Percentiles rank a stretch among this genome's conserved stretches.
These are phyloP conservation scores for Clostera curtula DNA, from an alignment of 2,888 invertebrate species.

Conservation along the genomic window DNA sequence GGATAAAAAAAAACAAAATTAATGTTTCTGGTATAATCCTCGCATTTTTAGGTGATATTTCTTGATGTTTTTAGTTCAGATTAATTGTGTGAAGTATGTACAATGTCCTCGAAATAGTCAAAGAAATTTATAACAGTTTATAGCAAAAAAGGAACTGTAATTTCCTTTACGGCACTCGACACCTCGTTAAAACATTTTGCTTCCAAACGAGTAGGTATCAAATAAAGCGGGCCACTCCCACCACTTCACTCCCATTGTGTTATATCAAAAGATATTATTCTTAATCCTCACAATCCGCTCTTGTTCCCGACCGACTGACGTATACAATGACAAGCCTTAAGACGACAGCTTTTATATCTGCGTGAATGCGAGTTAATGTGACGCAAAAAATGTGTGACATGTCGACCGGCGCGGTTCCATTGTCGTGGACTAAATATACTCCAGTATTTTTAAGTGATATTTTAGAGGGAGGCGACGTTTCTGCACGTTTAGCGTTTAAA, in stretches of 20 bases:
- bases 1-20: too few species aligned
- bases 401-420: slow-evolving; percentile 11
- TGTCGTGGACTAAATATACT: too few species aligned
- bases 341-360: slow-evolving; percentile 20
- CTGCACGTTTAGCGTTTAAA: too few species aligned
- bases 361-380: slow-evolving; percentile 33
- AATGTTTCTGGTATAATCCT: too few species aligned
- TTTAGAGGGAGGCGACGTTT: too few species aligned
- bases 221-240: slow-evolving; percentile 16
- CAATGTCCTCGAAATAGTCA: too few species aligned
- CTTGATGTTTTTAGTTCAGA: too few species aligned
- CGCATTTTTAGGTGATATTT: too few species aligned
- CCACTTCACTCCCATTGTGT: slow-evolving; percentile 22
- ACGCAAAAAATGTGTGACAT: slow-evolving; percentile 29
- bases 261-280: slow-evolving; percentile 17
- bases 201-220: too few species aligned
- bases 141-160: neutral
- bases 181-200: slow-evolving; percentile 6
- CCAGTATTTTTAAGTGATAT: too few species aligned
- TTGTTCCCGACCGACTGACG: slow-evolving; percentile 17
- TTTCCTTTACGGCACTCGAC: too few species aligned
- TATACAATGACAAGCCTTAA: slow-evolving; percentile 27
- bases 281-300: slow-evolving; percentile 23
- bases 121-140: neutral
- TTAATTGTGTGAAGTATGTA: too few species aligned